Evolutionary conservation across 1,140 invertebrate genomes (phyloP).

Genomic region (Penaeus japonicus): DNA sequence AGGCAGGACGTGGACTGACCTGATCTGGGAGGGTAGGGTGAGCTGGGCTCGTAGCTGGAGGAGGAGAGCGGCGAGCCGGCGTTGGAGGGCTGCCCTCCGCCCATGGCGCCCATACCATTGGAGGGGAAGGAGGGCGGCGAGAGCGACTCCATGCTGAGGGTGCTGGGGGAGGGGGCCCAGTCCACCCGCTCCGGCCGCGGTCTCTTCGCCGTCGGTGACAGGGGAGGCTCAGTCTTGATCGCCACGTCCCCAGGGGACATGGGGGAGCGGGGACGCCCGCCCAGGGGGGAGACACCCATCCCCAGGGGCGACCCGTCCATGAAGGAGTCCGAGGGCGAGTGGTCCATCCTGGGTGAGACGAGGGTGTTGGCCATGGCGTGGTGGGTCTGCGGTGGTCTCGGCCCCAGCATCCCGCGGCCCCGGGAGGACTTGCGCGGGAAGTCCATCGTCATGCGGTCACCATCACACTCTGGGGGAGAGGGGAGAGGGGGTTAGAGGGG

Average conservation of each 20-base stretch:
- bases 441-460: constrained; percentile 48
- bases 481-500: too few species aligned
- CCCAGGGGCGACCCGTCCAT: constrained; percentile 28
- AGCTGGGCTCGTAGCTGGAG: constrained; percentile 50
- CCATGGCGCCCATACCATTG: constrained; percentile 30
- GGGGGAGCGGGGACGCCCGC: constrained; percentile 28
- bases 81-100: constrained; percentile 33
- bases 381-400: constrained; percentile 23
- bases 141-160: constrained; percentile 47
- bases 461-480: constrained; percentile 31
- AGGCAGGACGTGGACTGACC: constrained; percentile 16
- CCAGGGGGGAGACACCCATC: constrained; percentile 36
- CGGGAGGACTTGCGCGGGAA: constrained; percentile 44
- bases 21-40: constrained; percentile 44
- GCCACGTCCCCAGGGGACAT: constrained; percentile 28
- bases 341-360: constrained; percentile 50
- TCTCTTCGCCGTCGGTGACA: constrained; percentile 43
- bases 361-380: constrained; percentile 30
- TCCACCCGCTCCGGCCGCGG: constrained; percentile 31
- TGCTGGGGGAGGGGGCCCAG: constrained; percentile 35
- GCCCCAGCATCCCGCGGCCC: constrained; percentile 48
- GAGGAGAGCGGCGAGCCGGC: constrained; percentile 34
- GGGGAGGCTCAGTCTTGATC: constrained; percentile 44
- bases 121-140: constrained; percentile 39
- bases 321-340: constrained; percentile 18